These are phyloP conservation scores for Girardinichthys multiradiatus DNA, from an alignment of 2,113 vertebrate genomes.

Conservation along the genomic window DNA sequence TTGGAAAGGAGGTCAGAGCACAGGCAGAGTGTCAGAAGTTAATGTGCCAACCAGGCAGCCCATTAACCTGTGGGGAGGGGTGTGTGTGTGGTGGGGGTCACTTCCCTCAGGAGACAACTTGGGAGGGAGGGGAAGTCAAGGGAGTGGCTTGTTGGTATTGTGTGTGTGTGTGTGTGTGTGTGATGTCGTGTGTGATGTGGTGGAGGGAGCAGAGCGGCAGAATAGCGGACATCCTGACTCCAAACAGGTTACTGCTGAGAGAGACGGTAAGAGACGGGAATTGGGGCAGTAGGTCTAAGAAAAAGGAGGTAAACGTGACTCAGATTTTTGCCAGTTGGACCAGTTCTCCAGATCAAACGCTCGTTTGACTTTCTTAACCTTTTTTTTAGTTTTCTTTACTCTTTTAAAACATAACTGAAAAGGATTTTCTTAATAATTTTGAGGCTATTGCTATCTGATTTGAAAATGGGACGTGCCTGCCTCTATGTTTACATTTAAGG, in stretches of 20 bases:
- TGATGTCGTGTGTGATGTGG: constrained; percentile 68
- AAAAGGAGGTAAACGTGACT: constrained; percentile 71
- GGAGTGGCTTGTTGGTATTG: constrained; percentile 71
- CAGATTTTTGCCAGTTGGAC: constrained; percentile 27
- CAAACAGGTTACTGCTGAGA: constrained; percentile 48
- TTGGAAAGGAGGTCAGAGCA: constrained; percentile 36
- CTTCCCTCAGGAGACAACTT: constrained; percentile 64
- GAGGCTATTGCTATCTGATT: constrained; percentile 14
- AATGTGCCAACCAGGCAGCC: constrained; percentile 70
- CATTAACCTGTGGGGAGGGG: constrained; percentile 52
- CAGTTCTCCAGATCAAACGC: constrained; percentile 33
- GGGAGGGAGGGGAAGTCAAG: constrained; percentile 70
- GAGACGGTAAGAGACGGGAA: constrained; percentile 36
- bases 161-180: constrained; percentile 45
- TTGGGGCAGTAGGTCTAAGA: constrained; percentile 33
- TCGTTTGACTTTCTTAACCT: constrained; percentile 16
- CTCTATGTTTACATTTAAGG: constrained; percentile 53
- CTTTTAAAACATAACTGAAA: constrained; percentile 6
- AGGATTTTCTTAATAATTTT: constrained; percentile 18
- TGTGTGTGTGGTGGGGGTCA: constrained; percentile 28
- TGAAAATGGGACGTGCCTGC: constrained; percentile 49
- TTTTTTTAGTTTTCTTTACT: neutral
- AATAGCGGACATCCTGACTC: constrained; percentile 66
- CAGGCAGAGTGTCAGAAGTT: constrained; percentile 59
- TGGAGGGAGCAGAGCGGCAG: constrained; percentile 64